phyloP scores from a whole-genome alignment of 1,140 invertebrate species.

The Alviniconcha marisindica region DNA sequence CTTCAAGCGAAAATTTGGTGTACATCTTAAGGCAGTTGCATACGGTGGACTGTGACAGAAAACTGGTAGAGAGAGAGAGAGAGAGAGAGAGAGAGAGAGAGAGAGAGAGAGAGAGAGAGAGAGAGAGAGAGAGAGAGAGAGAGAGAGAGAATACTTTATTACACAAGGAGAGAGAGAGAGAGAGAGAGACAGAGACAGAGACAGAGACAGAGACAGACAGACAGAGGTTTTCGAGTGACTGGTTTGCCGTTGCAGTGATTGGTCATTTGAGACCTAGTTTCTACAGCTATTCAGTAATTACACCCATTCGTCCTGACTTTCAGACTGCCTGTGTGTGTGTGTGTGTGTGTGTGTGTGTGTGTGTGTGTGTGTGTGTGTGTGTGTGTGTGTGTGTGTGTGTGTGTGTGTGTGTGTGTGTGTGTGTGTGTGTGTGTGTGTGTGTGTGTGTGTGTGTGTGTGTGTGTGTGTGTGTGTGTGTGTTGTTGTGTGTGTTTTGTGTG shows the following conservation, averaged over 20 bases:
- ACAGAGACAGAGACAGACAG: neutral
- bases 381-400: constrained; percentile 3
- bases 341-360: constrained; percentile 4
- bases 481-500: neutral
- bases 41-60: neutral
- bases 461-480: neutral
- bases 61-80: neutral
- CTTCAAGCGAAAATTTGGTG: neutral
- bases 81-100: too few relatives aligned
- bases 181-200: neutral
- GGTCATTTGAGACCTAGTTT: too few relatives aligned
- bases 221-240: too few relatives aligned
- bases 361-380: constrained; percentile 10
- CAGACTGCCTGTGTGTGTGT: neutral
- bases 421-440: constrained; percentile 18
- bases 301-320: too few relatives aligned
- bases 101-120: neutral
- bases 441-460: constrained; percentile 15
- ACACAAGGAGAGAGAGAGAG: neutral
- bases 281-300: too few relatives aligned
- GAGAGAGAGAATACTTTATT: too few relatives aligned
- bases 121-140: neutral
- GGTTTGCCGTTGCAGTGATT: too few relatives aligned
- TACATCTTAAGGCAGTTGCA: neutral
- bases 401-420: constrained; percentile 10